Base-by-base conservation (phyloP, 2,888 invertebrate genomes). In the Aelia acuminata region DNA sequence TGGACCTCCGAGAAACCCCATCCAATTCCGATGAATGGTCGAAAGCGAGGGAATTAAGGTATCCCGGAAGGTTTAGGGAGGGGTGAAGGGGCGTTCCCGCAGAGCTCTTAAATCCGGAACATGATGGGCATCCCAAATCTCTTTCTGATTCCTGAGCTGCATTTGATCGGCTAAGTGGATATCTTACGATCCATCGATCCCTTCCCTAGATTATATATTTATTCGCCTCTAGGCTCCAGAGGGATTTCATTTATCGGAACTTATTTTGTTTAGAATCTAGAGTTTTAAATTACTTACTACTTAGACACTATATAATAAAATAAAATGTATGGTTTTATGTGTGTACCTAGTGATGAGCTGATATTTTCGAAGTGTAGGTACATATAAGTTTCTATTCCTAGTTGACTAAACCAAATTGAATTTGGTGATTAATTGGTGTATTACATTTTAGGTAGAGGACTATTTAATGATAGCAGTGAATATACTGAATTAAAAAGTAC, bases 121-220 rank as follows among this genome's bases (percentile, higher is more conserved):
- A 70, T 70, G 63, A 70, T 70, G 63, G 63, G 63, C 63, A 70
- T 70, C 63, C 10, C 22, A 70, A 70, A 70, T 70, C 63, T 70
- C 35, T 70, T 70, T 70, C 63, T 70, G 63, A 70, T 70, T 70
- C 63, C 63, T 70, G 35, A 70, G 35, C 63, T 18, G 63, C 63
- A 70, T 70, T 70, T 70, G 63, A 70, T 70, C 63, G 63, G 20
- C 0, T 70, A 31, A 70, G 63, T 70, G 63, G 63, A 70, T 70
- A 70, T 70, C 63, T 70, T 35, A 35, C 31, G 31, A 13, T 18
- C 63, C 18, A 31, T 63, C 63, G 63, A 4, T 70, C 26, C 3
- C 26, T 26, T 2, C 10, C 43, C 43, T 10, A 57, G 26, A 57
- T 57, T 57, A 26, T 57, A 57, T 26, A 26, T 57, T 35, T 31